These are phyloP conservation scores for Helicolenus hilgendorfi DNA, from an alignment of 2,797 vertebrate species.

Conservation along the genomic window DNA sequence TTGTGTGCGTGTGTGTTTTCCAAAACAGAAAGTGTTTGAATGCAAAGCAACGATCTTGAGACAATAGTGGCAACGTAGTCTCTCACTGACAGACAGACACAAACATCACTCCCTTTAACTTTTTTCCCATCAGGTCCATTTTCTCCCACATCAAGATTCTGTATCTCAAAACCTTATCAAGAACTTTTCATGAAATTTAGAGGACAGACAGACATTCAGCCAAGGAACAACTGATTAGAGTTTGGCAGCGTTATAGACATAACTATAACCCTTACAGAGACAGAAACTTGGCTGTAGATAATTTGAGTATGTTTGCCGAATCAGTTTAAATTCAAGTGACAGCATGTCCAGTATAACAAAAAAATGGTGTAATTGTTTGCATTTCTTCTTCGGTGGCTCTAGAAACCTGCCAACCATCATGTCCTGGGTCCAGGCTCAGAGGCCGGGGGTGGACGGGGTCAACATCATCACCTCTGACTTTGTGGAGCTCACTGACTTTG, in stretches of 20 bases:
- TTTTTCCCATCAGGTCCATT: background rate
- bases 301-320: background rate
- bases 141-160: background rate
- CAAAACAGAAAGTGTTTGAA: conserved; percentile 43
- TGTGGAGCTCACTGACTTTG: conserved; percentile 98
- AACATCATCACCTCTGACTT: conserved; percentile 99
- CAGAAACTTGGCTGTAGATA: background rate
- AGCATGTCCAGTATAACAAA: background rate
- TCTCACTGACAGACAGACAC: conserved; percentile 27
- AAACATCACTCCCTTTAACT: conserved; percentile 11
- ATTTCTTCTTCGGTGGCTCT: conserved; percentile 10
- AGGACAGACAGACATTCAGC: background rate
- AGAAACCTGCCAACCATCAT: conserved; percentile 98
- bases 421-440: conserved; percentile 96
- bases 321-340: background rate
- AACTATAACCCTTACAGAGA: conserved; percentile 12
- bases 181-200: background rate
- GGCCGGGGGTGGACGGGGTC: conserved; percentile 93
- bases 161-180: background rate
- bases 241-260: background rate
- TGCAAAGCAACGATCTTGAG: conserved; percentile 29
- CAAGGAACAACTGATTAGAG: conserved; percentile 13
- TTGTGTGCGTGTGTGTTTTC: background rate
- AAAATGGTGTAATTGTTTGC: background rate
- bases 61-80: background rate